phyloP scores from a whole-genome alignment of 2,888 invertebrate species.

The Calliphora vomitoria region DNA sequence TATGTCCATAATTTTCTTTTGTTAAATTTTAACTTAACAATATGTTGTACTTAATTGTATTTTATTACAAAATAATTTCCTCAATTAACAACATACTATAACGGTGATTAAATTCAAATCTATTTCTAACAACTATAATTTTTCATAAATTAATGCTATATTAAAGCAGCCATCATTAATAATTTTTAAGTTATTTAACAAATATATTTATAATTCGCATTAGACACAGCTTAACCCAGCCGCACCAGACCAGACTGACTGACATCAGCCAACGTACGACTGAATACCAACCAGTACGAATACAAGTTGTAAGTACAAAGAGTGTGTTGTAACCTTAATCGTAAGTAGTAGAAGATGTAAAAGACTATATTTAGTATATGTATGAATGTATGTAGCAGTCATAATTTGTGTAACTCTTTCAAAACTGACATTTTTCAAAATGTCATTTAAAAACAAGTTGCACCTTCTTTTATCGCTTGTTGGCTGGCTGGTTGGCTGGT shows the following conservation, averaged over 20 bases:
- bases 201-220: constrained; percentile 41
- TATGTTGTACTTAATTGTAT: neutral
- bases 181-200: constrained; percentile 30
- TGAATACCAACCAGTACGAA: neutral
- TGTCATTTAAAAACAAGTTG: constrained; percentile 67
- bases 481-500: neutral
- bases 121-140: constrained; percentile 33
- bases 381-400: neutral
- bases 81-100: constrained; percentile 37
- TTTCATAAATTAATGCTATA: constrained; percentile 36
- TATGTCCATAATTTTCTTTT: too few relatives aligned
- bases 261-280: neutral
- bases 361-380: neutral
- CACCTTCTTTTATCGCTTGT: constrained; percentile 53
- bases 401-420: constrained; percentile 70
- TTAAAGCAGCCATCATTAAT: constrained; percentile 44
- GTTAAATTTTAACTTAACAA: too few relatives aligned
- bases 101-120: constrained; percentile 41
- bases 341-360: neutral
- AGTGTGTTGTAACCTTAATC: constrained; percentile 54
- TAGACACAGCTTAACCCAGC: constrained; percentile 1
- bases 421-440: constrained; percentile 71
- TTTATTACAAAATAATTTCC: constrained; percentile 49
- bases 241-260: neutral
- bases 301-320: neutral